phyloP scores from a whole-genome alignment of 2,113 vertebrate species.

The Hyaena hyaena region DNA sequence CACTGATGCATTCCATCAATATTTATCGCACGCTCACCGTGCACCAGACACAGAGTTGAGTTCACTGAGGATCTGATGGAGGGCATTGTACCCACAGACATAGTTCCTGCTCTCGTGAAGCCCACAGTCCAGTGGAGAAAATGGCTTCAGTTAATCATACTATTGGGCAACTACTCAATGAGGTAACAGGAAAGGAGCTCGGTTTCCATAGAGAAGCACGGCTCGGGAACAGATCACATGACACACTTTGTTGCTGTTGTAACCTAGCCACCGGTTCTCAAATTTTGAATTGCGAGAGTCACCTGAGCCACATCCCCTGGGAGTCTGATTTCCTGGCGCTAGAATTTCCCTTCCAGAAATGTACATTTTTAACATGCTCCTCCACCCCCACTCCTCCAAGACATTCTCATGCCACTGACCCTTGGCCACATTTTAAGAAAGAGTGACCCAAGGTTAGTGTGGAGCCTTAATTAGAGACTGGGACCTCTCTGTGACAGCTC shows the following conservation, averaged over 20 bases:
- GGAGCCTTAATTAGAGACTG: neutral
- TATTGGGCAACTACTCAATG: neutral
- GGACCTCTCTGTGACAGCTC: neutral
- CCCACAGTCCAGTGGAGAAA: neutral
- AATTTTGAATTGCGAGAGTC: neutral
- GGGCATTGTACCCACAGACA: neutral
- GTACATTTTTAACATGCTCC: neutral
- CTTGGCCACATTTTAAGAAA: neutral
- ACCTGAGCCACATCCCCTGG: no score
- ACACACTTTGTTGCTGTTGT: neutral
- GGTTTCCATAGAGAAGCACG: neutral
- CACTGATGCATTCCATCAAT: neutral
- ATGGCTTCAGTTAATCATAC: neutral
- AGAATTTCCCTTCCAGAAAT: neutral
- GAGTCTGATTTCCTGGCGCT: neutral
- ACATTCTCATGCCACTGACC: neutral
- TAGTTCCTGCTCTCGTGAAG: neutral
- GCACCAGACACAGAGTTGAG: neutral
- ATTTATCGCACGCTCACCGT: neutral
- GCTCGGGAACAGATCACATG: neutral
- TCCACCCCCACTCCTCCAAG: neutral
- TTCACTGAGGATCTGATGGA: rapidly evolving
- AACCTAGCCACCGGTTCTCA: neutral
- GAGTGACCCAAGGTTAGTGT: neutral
- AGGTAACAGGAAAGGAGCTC: neutral